Evolutionary conservation across 2,113 vertebrate species (phyloP).

Genomic region (Dicerorhinus sumatrensis): DNA sequence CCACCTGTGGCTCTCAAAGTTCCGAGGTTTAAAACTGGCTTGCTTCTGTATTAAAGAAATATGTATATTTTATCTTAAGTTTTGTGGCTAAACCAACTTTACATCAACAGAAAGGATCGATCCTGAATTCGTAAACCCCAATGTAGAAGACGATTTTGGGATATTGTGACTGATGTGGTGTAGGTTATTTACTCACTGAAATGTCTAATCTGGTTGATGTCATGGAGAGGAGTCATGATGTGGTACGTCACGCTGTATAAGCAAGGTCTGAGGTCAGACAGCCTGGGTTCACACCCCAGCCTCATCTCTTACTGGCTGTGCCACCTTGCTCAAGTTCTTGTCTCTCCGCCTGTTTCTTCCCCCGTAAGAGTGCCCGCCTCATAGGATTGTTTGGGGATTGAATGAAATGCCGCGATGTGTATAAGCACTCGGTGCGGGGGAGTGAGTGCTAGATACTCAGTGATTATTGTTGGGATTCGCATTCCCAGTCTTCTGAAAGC

Average conservation of each 20-base stretch:
- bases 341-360: not conserved
- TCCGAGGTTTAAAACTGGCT: not conserved
- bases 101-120: not conserved
- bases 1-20: not conserved
- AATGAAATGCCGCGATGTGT: not conserved
- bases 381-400: not conserved
- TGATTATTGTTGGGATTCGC: not conserved
- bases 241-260: rapidly evolving
- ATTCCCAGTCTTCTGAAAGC: not conserved
- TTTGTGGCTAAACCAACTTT: not conserved
- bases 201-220: not conserved
- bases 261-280: not conserved
- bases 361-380: not conserved
- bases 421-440: not conserved
- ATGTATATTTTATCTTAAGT: not conserved
- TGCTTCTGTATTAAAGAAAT: not conserved
- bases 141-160: not conserved
- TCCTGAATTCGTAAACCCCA: not conserved
- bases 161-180: not conserved
- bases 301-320: not conserved
- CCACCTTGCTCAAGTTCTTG: too few relatives aligned
- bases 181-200: not conserved
- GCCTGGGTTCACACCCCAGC: not conserved
- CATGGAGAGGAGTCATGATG: rapidly evolving
- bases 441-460: rapidly evolving